Percentiles rank a stretch among this genome's conserved stretches.
These are phyloP conservation scores for Gnathonemus longibarbis DNA, from an alignment of 2,113 vertebrate genomes.

Conservation along the genomic window DNA sequence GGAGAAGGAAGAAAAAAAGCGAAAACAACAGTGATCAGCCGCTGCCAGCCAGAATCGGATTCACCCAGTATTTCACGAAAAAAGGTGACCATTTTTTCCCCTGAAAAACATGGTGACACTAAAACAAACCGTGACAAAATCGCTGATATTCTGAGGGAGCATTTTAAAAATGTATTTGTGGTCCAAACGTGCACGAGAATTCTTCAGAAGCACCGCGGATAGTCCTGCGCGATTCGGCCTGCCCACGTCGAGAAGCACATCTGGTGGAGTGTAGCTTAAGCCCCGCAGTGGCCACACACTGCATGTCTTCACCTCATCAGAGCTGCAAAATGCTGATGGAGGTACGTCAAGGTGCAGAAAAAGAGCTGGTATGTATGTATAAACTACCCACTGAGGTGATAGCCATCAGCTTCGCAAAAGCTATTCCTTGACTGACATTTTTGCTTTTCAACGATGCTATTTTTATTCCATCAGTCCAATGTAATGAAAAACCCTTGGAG, in stretches of 20 bases:
- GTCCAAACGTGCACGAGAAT: neutral
- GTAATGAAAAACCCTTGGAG: neutral
- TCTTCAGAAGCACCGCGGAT: neutral
- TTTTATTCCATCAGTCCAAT: neutral
- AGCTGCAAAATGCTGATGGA: neutral
- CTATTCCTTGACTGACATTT: neutral
- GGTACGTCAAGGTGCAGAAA: neutral
- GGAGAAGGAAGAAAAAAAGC: neutral
- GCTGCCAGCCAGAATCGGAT: neutral
- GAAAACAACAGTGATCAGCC: neutral
- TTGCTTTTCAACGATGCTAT: neutral
- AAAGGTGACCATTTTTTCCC: neutral
- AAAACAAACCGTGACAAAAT: neutral
- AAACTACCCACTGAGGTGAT: neutral
- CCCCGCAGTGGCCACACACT: neutral
- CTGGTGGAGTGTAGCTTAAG: neutral
- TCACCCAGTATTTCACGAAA: neutral
- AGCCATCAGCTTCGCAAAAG: neutral
- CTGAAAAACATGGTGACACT: neutral
- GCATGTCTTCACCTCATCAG: neutral
- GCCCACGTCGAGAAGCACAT: neutral
- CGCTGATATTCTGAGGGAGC: neutral
- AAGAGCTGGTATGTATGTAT: neutral
- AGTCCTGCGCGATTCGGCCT: neutral
- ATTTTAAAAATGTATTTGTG: neutral